phyloP scores from a whole-genome alignment of 2,113 vertebrate species.

The Perca flavescens region DNA sequence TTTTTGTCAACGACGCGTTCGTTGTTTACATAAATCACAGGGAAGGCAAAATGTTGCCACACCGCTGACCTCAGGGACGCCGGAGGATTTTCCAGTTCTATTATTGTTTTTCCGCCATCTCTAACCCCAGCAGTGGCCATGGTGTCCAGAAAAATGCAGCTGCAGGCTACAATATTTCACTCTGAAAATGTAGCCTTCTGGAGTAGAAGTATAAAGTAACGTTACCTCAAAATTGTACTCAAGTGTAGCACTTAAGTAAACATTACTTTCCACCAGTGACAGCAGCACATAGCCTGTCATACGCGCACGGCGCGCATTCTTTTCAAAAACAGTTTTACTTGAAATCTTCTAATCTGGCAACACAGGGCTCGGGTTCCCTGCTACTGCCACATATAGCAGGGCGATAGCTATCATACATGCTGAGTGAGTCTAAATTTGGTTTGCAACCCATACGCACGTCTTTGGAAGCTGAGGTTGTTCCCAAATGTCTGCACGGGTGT shows the following conservation, averaged over 20 bases:
- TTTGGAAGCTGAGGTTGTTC: background rate
- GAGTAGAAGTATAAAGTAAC: background rate
- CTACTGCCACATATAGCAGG: background rate
- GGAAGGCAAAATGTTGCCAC: background rate
- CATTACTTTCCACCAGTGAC: background rate
- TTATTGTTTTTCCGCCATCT: background rate
- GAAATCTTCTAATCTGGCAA: conserved; percentile 57
- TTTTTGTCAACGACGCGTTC: too few species aligned
- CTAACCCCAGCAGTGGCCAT: too few species aligned
- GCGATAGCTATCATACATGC: too few species aligned
- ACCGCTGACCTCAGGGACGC: background rate
- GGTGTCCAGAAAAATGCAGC: too few species aligned
- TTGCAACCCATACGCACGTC: background rate
- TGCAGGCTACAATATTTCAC: background rate
- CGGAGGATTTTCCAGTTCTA: background rate
- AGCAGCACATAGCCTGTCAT: background rate
- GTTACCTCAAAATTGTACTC: background rate
- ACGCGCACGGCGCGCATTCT: too few species aligned
- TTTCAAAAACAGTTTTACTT: background rate
- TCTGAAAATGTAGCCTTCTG: background rate
- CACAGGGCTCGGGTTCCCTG: background rate
- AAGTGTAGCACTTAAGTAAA: too few species aligned
- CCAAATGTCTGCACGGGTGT: background rate
- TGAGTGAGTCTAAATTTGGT: too few species aligned
- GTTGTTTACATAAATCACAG: background rate